Evolutionary conservation across 2,888 invertebrate genomes (phyloP).

Genomic region (Podabrus alpinus): DNA sequence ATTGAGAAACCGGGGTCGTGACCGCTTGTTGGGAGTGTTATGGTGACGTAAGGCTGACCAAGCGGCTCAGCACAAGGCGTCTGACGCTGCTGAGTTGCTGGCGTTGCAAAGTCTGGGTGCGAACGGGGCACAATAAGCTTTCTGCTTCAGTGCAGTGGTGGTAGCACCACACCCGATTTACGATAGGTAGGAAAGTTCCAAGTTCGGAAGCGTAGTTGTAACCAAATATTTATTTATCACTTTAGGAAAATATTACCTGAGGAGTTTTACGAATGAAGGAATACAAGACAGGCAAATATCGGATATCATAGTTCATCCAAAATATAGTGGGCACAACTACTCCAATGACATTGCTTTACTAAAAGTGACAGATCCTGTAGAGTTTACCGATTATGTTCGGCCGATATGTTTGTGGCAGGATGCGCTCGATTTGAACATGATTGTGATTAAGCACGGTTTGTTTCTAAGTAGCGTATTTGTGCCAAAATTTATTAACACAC

Average conservation of each 20-base stretch:
- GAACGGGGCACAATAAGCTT: too few relatives aligned
- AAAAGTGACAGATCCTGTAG: conserved; percentile 41
- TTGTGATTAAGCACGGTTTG: conserved; percentile 43
- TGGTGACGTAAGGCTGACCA: too few relatives aligned
- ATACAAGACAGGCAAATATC: conserved; percentile 50
- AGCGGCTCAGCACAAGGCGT: too few relatives aligned
- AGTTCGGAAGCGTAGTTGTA: not conserved
- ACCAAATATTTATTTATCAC: not conserved
- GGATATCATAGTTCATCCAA: conserved; percentile 45
- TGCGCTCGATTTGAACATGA: conserved; percentile 34
- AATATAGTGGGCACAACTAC: conserved; percentile 46
- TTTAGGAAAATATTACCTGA: conserved; percentile 51
- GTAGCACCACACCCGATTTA: too few relatives aligned
- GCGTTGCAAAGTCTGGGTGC: too few relatives aligned
- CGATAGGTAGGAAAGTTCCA: too few relatives aligned
- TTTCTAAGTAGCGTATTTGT: not conserved
- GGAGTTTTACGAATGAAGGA: conserved; percentile 49
- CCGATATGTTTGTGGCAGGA: conserved; percentile 51
- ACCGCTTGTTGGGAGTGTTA: too few relatives aligned
- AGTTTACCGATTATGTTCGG: conserved; percentile 49
- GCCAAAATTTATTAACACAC: not conserved
- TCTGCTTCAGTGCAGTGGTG: too few relatives aligned
- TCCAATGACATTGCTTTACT: conserved; percentile 50
- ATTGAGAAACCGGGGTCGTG: too few relatives aligned
- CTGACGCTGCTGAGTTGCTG: too few relatives aligned